Percentiles rank a stretch among this genome's conserved stretches.
phyloP scores from a whole-genome alignment of 2,113 vertebrate genomes.

The Promerops cafer region DNA sequence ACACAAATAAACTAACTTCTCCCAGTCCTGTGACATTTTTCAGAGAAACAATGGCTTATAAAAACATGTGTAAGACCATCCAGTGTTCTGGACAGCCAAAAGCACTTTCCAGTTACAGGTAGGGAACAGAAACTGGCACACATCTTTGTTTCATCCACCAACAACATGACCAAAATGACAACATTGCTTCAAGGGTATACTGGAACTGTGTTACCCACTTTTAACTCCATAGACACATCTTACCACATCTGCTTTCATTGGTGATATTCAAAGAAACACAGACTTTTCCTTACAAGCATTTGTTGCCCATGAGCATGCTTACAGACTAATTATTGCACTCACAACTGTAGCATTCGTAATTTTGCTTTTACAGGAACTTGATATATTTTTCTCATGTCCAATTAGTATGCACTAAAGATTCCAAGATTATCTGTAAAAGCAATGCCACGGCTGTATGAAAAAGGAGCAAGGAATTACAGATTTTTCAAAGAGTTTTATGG shows the following conservation, averaged over 20 bases:
- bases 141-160: neutral
- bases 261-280: neutral
- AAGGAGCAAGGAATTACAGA: neutral
- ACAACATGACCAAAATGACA: accelerated
- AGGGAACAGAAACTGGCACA: neutral
- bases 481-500: neutral
- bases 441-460: neutral
- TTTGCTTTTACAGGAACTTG: neutral
- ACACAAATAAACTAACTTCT: neutral
- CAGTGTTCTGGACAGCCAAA: neutral
- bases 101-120: neutral
- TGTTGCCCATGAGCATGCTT: neutral
- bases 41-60: neutral
- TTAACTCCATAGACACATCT: neutral
- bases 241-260: neutral
- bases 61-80: neutral
- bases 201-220: neutral
- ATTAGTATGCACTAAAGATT: neutral
- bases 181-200: neutral
- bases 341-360: neutral
- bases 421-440: neutral
- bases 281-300: neutral
- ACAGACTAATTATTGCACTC: neutral
- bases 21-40: neutral
- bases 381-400: neutral